A percentile compares a stretch with the other conserved stretches of the same genome.
Conservation (phyloP, 64 coral and sea anemone species). For the Dendrophyllia cribrosa region DNA sequence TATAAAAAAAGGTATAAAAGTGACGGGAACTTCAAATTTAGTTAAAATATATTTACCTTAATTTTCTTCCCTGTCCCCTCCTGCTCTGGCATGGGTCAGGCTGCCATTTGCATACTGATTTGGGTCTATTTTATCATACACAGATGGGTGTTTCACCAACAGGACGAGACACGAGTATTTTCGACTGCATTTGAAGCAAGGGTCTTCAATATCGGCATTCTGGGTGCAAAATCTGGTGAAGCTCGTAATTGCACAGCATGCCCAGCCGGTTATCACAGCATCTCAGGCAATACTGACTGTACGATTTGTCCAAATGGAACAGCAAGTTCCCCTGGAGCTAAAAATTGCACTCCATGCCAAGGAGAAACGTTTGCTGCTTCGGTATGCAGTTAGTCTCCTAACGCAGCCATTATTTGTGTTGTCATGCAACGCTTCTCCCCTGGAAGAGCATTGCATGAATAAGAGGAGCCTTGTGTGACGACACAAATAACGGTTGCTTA, state of each 20-base stretch:
- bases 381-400: slow-evolving; percentile 43
- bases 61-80: no score
- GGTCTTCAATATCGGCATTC: slow-evolving; percentile 69
- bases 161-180: slow-evolving; percentile 64
- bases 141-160: slow-evolving; percentile 85
- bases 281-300: slow-evolving; percentile 63
- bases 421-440: neutral
- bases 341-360: slow-evolving; percentile 38
- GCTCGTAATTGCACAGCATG: slow-evolving; percentile 81
- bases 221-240: slow-evolving; percentile 61
- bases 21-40: no score
- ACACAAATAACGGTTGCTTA: no score
- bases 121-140: neutral
- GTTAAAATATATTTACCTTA: no score
- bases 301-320: slow-evolving; percentile 72
- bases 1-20: no score
- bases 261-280: slow-evolving; percentile 53
- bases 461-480: no score
- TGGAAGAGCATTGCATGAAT: no score
- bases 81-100: no score
- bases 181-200: slow-evolving; percentile 84
- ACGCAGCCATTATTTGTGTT: no score
- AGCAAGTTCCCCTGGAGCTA: slow-evolving; percentile 41
- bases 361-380: slow-evolving; percentile 53
- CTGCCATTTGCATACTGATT: neutral